Evolutionary conservation across 2,797 vertebrate genomes (phyloP), one percentile per base, ranked within the genome.

Genomic region (Lycodopsis pacificus): DNA sequence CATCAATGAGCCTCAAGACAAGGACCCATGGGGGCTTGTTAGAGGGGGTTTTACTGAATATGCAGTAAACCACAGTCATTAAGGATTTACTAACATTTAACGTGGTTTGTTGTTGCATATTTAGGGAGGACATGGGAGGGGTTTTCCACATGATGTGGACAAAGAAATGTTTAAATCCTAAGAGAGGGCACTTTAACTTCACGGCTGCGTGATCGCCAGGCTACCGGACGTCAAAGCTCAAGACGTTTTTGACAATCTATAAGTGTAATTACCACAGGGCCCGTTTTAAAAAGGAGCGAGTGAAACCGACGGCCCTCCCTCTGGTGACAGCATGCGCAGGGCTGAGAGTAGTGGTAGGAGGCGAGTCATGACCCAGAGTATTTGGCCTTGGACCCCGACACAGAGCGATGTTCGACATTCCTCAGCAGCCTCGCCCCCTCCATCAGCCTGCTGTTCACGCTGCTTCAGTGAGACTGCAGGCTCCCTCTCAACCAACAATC

Each of bases 371-470:
- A 90, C 88, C 89, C 86, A 58, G 73, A 90, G 85, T 81, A 81
- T 92, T 87, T 89, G 91, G 91, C 83, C 86, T 89, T 89, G 79
- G 86, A 93, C 87, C 81, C 78, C 65, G 62, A 92, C 85, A 83
- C 79, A 84, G 75, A 91, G 81, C 73, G 89, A 95, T 88, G 89
- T 85, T 87, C 7, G n/a, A 90, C 89, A 94, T 94, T 94, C 92
- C 91, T 89, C 77, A 59, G 81, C 75, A 76, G 85, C 83, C 90
- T 88, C 86, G 48, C 89, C 88, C 83, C 83, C 82, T 79, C 80
- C 68, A 71, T 86, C 83, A 84, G 83, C 70, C 73, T 65, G 81
- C 81, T 68, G 56, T 71, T 88, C 77, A 78, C 57, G 30, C 82
- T 70, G 62, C 86, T 85, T 79, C 65, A 87, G 71, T 73, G 32